phyloP scores from a whole-genome alignment of 2,888 invertebrate genomes.

The Seira ritae region DNA sequence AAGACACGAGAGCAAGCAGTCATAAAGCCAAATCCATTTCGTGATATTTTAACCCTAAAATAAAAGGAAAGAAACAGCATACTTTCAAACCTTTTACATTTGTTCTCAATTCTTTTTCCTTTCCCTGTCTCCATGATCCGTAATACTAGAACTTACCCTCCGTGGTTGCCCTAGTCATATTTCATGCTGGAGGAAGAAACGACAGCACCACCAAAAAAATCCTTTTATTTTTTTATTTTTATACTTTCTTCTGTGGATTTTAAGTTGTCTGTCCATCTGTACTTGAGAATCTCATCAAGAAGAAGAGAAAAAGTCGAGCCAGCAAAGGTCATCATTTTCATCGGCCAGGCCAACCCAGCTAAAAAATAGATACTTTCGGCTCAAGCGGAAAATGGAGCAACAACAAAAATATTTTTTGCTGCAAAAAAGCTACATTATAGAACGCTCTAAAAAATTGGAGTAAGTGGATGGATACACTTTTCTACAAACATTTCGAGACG shows the following conservation, averaged over 20 bases:
- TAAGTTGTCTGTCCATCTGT: constrained; percentile 12
- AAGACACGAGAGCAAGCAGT: neutral
- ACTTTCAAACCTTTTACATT: constrained; percentile 5
- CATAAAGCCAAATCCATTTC: constrained; percentile 18
- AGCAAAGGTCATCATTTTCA: constrained; percentile 22
- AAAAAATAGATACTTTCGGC: neutral
- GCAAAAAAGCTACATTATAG: neutral
- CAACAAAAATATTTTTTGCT: neutral
- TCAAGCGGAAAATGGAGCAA: neutral
- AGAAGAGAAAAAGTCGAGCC: neutral
- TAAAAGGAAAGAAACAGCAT: neutral
- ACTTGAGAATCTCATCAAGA: constrained; percentile 8
- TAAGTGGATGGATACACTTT: neutral
- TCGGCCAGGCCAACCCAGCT: neutral
- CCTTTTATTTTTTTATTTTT: too few relatives aligned
- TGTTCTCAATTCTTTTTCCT: neutral
- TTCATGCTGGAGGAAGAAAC: constrained; percentile 13
- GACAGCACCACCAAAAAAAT: neutral
- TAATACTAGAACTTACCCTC: constrained; percentile 1
- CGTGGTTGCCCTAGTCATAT: neutral
- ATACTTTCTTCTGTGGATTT: neutral
- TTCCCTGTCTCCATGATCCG: neutral
- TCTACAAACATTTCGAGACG: neutral
- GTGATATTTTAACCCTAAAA: constrained; percentile 13
- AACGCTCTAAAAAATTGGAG: neutral